A percentile compares a stretch with the other conserved stretches of the same genome.
These are phyloP conservation scores for Adrianichthys oophorus DNA, from an alignment of 2,797 vertebrate genomes.

Conservation along the genomic window DNA sequence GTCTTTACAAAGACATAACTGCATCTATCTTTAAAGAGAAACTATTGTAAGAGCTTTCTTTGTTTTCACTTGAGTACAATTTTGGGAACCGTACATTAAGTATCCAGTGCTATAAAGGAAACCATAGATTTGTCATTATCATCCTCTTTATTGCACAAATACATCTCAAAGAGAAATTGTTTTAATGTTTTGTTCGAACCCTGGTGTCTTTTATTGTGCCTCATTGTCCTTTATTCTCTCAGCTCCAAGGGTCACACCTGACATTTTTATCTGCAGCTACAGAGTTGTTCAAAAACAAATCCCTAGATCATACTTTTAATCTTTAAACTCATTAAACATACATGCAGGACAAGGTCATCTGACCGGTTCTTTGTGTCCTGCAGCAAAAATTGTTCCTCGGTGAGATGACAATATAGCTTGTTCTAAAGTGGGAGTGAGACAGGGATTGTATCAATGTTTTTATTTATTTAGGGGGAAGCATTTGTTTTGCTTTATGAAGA, in stretches of 20 bases:
- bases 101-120: no score
- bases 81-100: no score
- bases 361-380: not conserved
- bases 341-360: constrained; percentile 4
- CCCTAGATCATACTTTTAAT: constrained; percentile 11
- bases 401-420: no score
- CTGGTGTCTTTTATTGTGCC: not conserved
- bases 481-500: constrained; percentile 32
- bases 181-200: no score
- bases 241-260: constrained; percentile 18
- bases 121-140: no score
- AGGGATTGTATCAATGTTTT: constrained; percentile 14
- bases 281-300: constrained; percentile 21
- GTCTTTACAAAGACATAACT: no score
- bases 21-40: no score
- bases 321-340: constrained; percentile 2
- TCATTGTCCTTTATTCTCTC: not conserved
- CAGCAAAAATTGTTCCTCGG: not conserved
- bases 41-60: no score
- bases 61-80: no score
- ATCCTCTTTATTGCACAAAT: no score
- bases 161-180: no score
- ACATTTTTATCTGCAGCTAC: constrained; percentile 10
- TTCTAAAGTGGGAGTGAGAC: constrained; percentile 6
- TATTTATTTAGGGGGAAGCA: constrained; percentile 27